A percentile compares a stretch with the other conserved stretches of the same genome.
Conservation (phyloP, 1,140 invertebrate species). For the Trinorchestia longiramus region DNA sequence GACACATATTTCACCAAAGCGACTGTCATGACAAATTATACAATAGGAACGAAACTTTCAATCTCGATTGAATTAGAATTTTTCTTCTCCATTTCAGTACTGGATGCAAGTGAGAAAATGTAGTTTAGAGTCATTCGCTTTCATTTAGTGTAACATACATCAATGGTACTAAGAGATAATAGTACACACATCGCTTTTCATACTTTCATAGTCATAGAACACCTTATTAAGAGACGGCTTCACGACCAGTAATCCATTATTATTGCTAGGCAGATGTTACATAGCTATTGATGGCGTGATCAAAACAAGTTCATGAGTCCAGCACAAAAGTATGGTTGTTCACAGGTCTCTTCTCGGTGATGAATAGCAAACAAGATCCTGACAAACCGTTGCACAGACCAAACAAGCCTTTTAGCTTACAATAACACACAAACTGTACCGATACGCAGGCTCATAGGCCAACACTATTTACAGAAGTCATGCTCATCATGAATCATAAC, state of each 20-base stretch:
- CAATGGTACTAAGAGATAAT: background rate
- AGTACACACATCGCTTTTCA: background rate
- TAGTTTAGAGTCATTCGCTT: background rate
- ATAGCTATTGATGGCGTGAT: background rate
- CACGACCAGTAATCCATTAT: background rate
- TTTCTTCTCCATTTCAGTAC: background rate
- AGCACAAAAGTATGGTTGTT: background rate
- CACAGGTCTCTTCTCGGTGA: background rate
- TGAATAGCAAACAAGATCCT: slow-evolving; percentile 35
- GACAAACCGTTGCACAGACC: slow-evolving; percentile 33
- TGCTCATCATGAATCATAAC: background rate
- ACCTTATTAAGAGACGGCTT: background rate
- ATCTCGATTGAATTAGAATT: background rate
- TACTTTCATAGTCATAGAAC: background rate
- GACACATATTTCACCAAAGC: no score
- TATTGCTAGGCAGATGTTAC: background rate
- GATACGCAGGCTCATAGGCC: background rate
- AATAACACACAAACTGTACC: slow-evolving; percentile 25
- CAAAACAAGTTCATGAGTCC: background rate
- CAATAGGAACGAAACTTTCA: background rate
- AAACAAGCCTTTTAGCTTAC: slow-evolving; percentile 16
- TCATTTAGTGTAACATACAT: background rate
- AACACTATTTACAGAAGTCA: slow-evolving; percentile 16
- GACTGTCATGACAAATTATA: no score
- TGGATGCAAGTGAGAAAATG: background rate